Evolutionary conservation across 2,888 invertebrate genomes (phyloP), one percentile per base, ranked within the genome.

Genomic region (Craniophora ligustri): DNA sequence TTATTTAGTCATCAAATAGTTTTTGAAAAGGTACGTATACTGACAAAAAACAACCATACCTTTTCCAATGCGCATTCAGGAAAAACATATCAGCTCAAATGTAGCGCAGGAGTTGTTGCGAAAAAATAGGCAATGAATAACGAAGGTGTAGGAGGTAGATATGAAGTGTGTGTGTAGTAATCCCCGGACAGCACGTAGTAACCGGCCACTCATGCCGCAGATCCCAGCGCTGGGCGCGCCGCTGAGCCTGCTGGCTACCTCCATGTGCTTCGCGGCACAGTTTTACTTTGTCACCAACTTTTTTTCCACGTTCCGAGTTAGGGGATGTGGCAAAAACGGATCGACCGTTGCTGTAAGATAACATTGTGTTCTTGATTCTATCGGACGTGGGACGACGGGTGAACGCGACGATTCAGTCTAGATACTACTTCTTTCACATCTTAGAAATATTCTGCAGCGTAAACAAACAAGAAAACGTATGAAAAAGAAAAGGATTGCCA

Each of bases 261-360:
- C 88, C 72, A 81, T 94, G 82, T 94, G 95, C 89, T 94, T 94
- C 87, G 87, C 93, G 72, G 95, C 95, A 78, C 96, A 95, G 90
- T 81, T 94, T 79, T 94, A 94, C 87, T 95, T 95, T 89, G 94
- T 95, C 89, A 85, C 95, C 87, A 94, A 94, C 89, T 97, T 97
- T 95, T 94, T 94, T 84, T 94, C 95, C 88, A 95, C 95, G 76
- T 96, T 97, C 94, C 95, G 95, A 79, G 93, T 94, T 86, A 98
- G 98, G 90, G 99, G 99, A 85, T 96, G 97, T 90, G 98, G 99
- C 86, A 98, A 98, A 94, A 98, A 98, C 92, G 98, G 98, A 91
- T 98, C 98, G 72, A 98, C 98, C 74, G 97, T 99, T 87, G 99
- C 99, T 91, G 98, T 98, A 96, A 96, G 97, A 85, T 68, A 54